A percentile compares a stretch with the other conserved stretches of the same genome.
Evolutionary conservation across 2,113 vertebrate species (phyloP).

Genomic region (Cochlearius cochlearius): DNA sequence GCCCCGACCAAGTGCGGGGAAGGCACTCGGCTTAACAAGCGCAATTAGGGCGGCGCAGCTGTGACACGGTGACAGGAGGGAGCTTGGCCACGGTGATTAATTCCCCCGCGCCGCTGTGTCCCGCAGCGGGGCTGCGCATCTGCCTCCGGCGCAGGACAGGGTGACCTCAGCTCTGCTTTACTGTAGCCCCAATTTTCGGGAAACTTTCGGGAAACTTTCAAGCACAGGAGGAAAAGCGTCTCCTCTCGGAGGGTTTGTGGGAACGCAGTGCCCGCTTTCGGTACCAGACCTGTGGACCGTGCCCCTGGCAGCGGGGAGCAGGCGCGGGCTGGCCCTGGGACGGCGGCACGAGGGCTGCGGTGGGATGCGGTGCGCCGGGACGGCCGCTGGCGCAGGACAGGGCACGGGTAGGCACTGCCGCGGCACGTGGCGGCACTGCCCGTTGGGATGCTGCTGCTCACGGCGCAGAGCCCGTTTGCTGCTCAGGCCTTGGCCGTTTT

Average conservation of each 20-base stretch:
- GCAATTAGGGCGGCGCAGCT: neutral
- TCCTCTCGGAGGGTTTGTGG: neutral
- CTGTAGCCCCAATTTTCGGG: neutral
- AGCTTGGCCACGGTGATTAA: neutral
- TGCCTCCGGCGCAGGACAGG: neutral
- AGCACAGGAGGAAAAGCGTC: neutral
- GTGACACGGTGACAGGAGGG: neutral
- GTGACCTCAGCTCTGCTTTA: neutral
- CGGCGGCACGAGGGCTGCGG: accelerated
- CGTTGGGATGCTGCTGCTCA: accelerated
- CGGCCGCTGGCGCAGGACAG: neutral
- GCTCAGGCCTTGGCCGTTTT: accelerated
- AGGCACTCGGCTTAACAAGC: slow-evolving; percentile 11
- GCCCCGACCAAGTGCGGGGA: neutral
- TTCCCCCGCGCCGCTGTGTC: neutral
- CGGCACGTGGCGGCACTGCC: accelerated
- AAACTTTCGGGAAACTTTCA: neutral
- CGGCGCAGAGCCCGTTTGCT: accelerated
- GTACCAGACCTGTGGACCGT: neutral
- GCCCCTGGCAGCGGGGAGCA: accelerated
- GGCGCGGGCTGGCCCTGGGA: accelerated
- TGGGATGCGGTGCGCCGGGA: accelerated
- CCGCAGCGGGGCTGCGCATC: accelerated
- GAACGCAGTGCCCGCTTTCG: neutral
- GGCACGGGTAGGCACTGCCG: accelerated